phyloP scores from a whole-genome alignment of 2,888 invertebrate genomes.

The Furcula furcula region DNA sequence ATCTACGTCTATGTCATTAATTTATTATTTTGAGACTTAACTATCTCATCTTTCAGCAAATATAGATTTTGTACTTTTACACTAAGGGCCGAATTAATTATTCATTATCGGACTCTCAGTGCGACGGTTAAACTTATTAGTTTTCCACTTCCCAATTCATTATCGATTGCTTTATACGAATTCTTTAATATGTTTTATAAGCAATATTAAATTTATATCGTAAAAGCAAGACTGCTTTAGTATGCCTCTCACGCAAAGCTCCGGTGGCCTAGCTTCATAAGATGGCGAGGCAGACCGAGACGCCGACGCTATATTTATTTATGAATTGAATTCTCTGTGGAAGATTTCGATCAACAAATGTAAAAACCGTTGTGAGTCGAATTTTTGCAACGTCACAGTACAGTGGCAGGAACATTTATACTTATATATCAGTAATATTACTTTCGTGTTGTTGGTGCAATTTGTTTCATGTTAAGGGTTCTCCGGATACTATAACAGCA shows the following conservation, averaged over 20 bases:
- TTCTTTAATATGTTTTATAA: conserved; percentile 5
- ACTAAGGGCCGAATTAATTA: too few relatives aligned
- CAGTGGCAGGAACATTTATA: conserved; percentile 16
- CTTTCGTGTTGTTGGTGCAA: conserved; percentile 5
- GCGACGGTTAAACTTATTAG: too few relatives aligned
- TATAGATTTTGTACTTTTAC: too few relatives aligned
- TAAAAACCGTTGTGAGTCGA: conserved; percentile 34
- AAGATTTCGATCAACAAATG: conserved; percentile 44
- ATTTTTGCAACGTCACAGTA: conserved; percentile 24
- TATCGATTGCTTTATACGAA: too few relatives aligned
- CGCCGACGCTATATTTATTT: conserved; percentile 53
- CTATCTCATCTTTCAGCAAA: too few relatives aligned
- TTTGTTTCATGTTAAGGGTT: too few relatives aligned
- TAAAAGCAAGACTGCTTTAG: conserved; percentile 44
- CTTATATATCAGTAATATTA: conserved; percentile 11
- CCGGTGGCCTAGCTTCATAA: conserved; percentile 30
- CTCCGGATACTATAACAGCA: too few relatives aligned
- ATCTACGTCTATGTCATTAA: too few relatives aligned
- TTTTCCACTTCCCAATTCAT: too few relatives aligned
- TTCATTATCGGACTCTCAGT: too few relatives aligned
- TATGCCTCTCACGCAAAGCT: conserved; percentile 47
- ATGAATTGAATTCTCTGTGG: conserved; percentile 49
- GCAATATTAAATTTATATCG: conserved; percentile 34
- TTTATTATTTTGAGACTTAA: too few relatives aligned
- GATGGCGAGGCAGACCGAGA: conserved; percentile 43